Evolutionary conservation across 2,113 vertebrate genomes (phyloP), one percentile per base, ranked within the genome.

Genomic region (Daubentonia madagascariensis): DNA sequence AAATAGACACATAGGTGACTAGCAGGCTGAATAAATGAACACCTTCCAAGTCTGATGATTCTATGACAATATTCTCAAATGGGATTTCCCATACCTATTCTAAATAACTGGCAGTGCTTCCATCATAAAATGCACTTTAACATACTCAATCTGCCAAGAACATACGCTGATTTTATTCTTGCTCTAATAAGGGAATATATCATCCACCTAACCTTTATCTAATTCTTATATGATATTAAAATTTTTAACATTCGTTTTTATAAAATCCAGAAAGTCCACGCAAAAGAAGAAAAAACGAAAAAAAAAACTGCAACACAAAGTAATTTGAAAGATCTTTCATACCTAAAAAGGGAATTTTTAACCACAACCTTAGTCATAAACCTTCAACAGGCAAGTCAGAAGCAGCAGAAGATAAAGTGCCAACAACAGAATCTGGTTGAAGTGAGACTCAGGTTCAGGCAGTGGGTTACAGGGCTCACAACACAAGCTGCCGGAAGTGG

Each of bases 401-500:
- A 96, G 89, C 94, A 94, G 97, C 85, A 70, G 98, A 95, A 98
- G 97, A 88, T 59, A 63, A 93, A 98, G 97, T 89, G 35, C 98
- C 96, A 75, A 16, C 88, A 92, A 93, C 98, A 93, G 45, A 98
- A 97, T 98, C 92, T 76, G 92, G 98, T 91, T 98, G 98, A 98
- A 98, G 35, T 63, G 57, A 4, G 43, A 59, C 80, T 93, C 88
- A 1, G 97, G 98, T 97, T 98, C 97, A 80, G 97, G 97, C 98
- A 37, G 98, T 10, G 59, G 96, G 98, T 98, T 98, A 95, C 96
- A 98, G 98, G 89, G 20, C 96, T 97, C 89, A 65, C 96, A 94
- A 85, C 95, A 97, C 94, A 90, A 28, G 25, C 98, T 97, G 98
- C 98, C 99, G 99, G 99, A 99, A 99, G 99, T 99, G 99, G 99